Evolutionary conservation across 1,140 invertebrate species (phyloP), one percentile per base, ranked within the genome.

Genomic region (Lepidotrigona ventralis): DNA sequence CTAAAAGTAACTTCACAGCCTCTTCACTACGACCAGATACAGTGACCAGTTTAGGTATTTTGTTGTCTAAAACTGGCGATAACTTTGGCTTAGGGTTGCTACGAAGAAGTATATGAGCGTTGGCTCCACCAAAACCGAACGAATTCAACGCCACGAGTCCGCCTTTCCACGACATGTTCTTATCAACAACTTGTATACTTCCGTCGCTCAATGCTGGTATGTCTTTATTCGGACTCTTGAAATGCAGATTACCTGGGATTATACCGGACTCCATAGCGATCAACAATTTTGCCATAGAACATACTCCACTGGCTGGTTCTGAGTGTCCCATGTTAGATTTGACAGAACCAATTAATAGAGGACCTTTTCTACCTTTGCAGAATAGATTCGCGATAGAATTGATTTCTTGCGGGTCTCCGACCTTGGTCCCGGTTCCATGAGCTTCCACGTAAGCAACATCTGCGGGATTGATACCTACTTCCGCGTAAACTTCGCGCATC

Each of bases 301-400:
- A 98, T 0, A 99, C 92, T 60, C 98, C 98, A 86, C 98, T 99
- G 0, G 98, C 98, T 9, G 98, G 97, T 93, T 99, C 99, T 9
- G 98, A 96, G 91, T 99, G 99, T 0, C 99, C 99, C 98, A 99
- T 99, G 93, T 99, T 99, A 2, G 98, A 98, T 92, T 99, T 99
- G 0, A 99, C 97, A 0, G 98, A 99, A 5, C 99, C 99, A 90
- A 99, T 96, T 4, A 99, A 92, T 29, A 99, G 94, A 4, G 98
- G 98, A 1, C 93, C 94, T 19, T 95, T 95, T 15, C 99, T 95
- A 81, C 97, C 96, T 91, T 97, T 97, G 93, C 98, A 99, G 94
- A 99, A 99, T 39, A 99, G 95, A 75, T 98, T 97, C 0, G 97
- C 97, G 81, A 99, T 98, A 0, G 98, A 97, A 91, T 99, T 99